Conservation (phyloP, 2,113 vertebrate genomes). For the Chaetodon auriga region DNA sequence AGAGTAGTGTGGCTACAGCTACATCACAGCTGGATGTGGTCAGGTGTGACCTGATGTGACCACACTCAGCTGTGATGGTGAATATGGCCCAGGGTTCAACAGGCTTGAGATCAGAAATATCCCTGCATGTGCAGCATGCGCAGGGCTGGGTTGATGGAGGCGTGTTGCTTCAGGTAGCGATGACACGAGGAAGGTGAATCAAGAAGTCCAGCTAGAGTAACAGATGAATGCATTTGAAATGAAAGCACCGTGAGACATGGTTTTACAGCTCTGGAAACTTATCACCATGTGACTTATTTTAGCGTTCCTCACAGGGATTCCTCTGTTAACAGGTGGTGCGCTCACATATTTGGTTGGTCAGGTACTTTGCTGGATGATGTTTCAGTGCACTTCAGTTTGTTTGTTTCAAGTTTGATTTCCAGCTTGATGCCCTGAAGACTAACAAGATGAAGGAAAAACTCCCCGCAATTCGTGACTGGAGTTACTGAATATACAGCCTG, state of each 20-base stretch:
- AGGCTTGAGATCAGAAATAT: neutral
- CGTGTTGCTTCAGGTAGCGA: neutral
- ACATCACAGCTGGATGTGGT: slow-evolving; percentile 9
- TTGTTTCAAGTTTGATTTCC: neutral
- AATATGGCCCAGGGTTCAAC: neutral
- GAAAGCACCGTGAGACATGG: no score
- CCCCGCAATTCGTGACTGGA: neutral
- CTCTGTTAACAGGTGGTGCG: neutral
- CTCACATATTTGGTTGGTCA: neutral
- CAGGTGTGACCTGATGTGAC: neutral
- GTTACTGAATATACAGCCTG: neutral
- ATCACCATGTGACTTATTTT: no score
- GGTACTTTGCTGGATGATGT: neutral
- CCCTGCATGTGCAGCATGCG: neutral
- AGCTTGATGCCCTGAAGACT: neutral
- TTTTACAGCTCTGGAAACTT: neutral
- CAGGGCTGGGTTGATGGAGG: no score
- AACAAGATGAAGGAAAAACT: neutral
- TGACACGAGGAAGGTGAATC: neutral
- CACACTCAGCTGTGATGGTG: neutral
- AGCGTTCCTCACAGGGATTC: no score
- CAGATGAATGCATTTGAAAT: neutral
- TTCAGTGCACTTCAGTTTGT: neutral
- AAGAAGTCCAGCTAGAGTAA: neutral
- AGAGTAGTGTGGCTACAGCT: neutral